Evolutionary conservation across 1,140 invertebrate genomes (phyloP).

Genomic region (Eubasilissa regina): DNA sequence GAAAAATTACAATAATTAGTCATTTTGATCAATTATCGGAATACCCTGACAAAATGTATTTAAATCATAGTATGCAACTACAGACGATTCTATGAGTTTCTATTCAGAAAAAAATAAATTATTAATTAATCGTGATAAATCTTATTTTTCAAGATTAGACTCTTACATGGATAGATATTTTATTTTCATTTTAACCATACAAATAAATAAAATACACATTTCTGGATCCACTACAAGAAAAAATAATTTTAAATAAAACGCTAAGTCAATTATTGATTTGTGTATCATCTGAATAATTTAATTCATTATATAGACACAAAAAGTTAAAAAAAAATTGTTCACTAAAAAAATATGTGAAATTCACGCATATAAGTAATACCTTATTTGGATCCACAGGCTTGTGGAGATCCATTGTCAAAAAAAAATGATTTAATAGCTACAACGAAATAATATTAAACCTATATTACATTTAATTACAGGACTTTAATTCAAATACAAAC

Average conservation of each 20-base stretch:
- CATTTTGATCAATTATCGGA: neutral
- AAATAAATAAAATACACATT: no score
- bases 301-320: neutral
- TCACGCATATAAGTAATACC: conserved; percentile 64
- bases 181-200: neutral
- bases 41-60: neutral
- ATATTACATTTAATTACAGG: neutral
- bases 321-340: conserved; percentile 8
- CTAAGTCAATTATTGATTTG: conserved; percentile 3
- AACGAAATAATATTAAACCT: neutral
- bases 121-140: neutral
- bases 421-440: conserved; percentile 12
- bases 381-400: conserved; percentile 77
- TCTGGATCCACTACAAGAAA: no score
- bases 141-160: neutral
- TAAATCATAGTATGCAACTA: neutral
- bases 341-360: conserved; percentile 5
- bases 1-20: conserved; percentile 64
- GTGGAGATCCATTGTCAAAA: conserved; percentile 72
- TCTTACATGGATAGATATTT: neutral
- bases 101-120: neutral
- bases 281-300: conserved; percentile 15
- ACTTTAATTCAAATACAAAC: conserved; percentile 22
- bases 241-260: no score
- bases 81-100: neutral